Percentiles rank a stretch among this genome's conserved stretches.
Evolutionary conservation across 2,113 vertebrate species (phyloP).

Genomic region (Mormoops blainvillei): DNA sequence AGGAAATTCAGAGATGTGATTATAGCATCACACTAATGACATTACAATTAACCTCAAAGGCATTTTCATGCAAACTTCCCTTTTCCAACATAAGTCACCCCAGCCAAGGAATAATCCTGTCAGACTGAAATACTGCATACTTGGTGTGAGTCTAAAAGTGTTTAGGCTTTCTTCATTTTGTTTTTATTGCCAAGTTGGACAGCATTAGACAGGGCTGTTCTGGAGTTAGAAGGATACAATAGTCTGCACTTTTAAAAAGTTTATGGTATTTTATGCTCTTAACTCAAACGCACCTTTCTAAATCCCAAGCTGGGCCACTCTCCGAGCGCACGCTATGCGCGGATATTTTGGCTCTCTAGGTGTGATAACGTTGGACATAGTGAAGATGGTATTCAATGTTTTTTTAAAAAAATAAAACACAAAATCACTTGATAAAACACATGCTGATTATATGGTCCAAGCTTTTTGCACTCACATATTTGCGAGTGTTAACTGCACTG

Average conservation of each 20-base stretch:
- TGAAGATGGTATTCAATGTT: background rate
- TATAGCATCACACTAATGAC: slow-evolving; percentile 71
- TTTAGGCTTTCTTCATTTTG: slow-evolving; percentile 68
- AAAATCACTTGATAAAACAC: background rate
- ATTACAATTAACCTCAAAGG: slow-evolving; percentile 75
- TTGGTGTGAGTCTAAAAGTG: slow-evolving; percentile 66
- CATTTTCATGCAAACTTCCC: slow-evolving; percentile 73
- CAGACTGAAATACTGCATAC: slow-evolving; percentile 70
- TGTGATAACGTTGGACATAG: background rate
- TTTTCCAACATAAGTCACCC: slow-evolving; percentile 65
- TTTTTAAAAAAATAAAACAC: background rate
- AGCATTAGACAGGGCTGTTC: slow-evolving; percentile 56
- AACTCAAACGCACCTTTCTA: slow-evolving; percentile 40
- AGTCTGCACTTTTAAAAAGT: slow-evolving; percentile 61
- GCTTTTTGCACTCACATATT: background rate
- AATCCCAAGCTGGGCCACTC: background rate
- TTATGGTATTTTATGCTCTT: slow-evolving; percentile 40
- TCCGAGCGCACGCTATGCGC: background rate
- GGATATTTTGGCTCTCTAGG: background rate
- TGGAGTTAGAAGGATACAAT: slow-evolving; percentile 59
- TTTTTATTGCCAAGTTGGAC: slow-evolving; percentile 74
- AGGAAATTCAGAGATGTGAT: slow-evolving; percentile 72
- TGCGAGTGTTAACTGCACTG: slow-evolving; percentile 57
- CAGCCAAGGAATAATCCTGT: slow-evolving; percentile 70
- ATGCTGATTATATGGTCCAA: background rate